Evolutionary conservation across 53 echinoderm and acorn worm species (phyloP), one percentile per base, ranked within the genome.

Genomic region (Stichopus horrens): DNA sequence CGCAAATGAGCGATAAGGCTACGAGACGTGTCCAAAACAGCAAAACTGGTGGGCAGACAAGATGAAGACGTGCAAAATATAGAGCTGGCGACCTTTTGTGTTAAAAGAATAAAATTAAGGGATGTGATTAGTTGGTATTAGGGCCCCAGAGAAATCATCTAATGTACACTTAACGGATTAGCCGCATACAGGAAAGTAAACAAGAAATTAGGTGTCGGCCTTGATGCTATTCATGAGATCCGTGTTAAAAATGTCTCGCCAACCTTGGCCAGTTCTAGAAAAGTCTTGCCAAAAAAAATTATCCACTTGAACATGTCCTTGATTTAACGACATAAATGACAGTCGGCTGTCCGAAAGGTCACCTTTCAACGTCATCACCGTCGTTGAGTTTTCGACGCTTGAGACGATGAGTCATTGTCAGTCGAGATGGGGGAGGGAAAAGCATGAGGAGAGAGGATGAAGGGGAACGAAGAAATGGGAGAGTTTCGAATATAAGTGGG

Each of bases 151-250:
- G 81, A 81, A 81, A 81, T 81, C 81, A 58, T 11, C n/a, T 81
- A 81, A 81, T 81, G 81, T 9, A 57, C 81, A 81, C 56, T 81
- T 81, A 81, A 81, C 56, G 81, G 81, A 81, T 81, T 81, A 81
- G 8, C 58, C 5, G 19, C 2, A 20, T 4, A 71, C 16, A 71
- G 71, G 19, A 37, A 37, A n/a, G 19, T 71, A 71, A 71, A 71
- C 7, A 20, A 71, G 71, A 71, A 37, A 71, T 13, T 71, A 71
- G 71, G 71, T 71, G 71, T 18, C 71, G 71, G 19, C 71, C 71
- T 71, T 71, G 16, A 71, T 71, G n/a, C 71, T 71, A 71, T 71
- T 71, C n/a, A 71, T 71, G 18, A 71, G 71, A 71, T 71, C 7
- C n/a, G 18, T 6, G 11, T 71, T 18, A 37, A 37, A 71, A 71